Conservation (phyloP, 2,113 vertebrate genomes). For the Datnioides undecimradiatus region DNA sequence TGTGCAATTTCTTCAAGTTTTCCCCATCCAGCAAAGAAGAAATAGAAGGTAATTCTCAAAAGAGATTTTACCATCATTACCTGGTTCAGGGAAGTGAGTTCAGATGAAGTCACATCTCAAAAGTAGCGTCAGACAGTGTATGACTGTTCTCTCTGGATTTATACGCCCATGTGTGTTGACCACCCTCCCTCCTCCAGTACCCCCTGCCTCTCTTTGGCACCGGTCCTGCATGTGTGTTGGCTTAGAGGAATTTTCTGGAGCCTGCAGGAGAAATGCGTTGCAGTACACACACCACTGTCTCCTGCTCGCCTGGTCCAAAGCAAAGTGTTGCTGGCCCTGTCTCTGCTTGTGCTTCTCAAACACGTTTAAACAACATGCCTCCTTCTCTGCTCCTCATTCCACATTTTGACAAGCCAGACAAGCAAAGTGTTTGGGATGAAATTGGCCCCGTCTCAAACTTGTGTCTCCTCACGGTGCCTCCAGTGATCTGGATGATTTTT, state of each 20-base stretch:
- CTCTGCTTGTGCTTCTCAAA: constrained; percentile 46
- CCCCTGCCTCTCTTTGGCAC: constrained; percentile 34
- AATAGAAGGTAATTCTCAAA: neutral
- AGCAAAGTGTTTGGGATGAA: constrained; percentile 32
- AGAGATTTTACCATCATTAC: constrained; percentile 15
- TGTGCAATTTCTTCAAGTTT: neutral
- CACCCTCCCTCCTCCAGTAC: constrained; percentile 5
- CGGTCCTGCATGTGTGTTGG: constrained; percentile 38
- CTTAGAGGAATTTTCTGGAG: constrained; percentile 49
- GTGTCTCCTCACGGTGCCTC: constrained; percentile 28
- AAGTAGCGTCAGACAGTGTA: constrained; percentile 17
- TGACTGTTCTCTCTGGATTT: constrained; percentile 30
- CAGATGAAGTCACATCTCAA: constrained; percentile 13
- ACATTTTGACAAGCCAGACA: constrained; percentile 50
- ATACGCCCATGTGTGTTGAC: constrained; percentile 31
- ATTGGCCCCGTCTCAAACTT: constrained; percentile 38
- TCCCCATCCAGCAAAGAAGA: neutral
- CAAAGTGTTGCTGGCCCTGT: constrained; percentile 43
- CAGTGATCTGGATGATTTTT: constrained; percentile 32
- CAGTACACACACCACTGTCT: constrained; percentile 44
- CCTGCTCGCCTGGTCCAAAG: constrained; percentile 14
- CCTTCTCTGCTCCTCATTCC: constrained; percentile 47
- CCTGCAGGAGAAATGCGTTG: constrained; percentile 36
- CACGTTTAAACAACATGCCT: constrained; percentile 55
- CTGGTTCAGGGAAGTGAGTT: constrained; percentile 16